Percentiles rank a stretch among this genome's conserved stretches.
Evolutionary conservation across 2,113 vertebrate species (phyloP).

Genomic region (Ptilonorhynchus violaceus): DNA sequence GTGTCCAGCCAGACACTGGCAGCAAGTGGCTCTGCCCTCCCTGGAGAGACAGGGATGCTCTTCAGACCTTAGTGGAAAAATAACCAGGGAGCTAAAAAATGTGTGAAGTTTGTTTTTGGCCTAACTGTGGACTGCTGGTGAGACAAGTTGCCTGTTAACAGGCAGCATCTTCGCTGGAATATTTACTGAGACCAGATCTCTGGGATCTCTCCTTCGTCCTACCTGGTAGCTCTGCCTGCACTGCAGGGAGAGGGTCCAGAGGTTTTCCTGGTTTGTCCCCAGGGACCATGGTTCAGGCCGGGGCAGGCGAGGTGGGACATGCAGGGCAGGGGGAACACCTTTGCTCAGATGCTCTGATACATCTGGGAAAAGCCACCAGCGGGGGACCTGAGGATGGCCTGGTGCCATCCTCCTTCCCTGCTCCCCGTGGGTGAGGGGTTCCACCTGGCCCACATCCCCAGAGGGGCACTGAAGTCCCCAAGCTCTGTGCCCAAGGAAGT

Average conservation of each 20-base stretch:
- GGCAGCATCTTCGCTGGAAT: neutral
- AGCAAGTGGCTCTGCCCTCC: neutral
- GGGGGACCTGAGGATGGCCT: neutral
- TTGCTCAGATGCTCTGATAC: neutral
- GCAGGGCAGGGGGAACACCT: neutral
- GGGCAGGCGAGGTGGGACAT: accelerated
- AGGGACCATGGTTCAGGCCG: accelerated
- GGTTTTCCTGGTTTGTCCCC: neutral
- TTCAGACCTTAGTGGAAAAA: neutral
- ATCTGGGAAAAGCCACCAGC: neutral
- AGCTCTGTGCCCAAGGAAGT: accelerated
- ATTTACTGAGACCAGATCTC: neutral
- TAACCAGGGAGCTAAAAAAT: neutral
- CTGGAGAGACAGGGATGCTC: neutral
- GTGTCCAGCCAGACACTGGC: neutral
- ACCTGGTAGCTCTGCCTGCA: accelerated
- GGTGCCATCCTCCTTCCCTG: neutral
- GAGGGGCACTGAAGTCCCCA: neutral
- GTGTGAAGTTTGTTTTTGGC: neutral
- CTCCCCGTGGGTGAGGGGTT: accelerated
- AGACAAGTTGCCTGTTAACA: neutral
- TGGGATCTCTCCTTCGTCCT: neutral
- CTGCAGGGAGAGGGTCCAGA: accelerated
- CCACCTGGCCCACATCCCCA: neutral
- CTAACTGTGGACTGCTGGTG: neutral